Evolutionary conservation across 2,888 invertebrate species (phyloP), one percentile per base, ranked within the genome.

Genomic region (Platycnemis pennipes): DNA sequence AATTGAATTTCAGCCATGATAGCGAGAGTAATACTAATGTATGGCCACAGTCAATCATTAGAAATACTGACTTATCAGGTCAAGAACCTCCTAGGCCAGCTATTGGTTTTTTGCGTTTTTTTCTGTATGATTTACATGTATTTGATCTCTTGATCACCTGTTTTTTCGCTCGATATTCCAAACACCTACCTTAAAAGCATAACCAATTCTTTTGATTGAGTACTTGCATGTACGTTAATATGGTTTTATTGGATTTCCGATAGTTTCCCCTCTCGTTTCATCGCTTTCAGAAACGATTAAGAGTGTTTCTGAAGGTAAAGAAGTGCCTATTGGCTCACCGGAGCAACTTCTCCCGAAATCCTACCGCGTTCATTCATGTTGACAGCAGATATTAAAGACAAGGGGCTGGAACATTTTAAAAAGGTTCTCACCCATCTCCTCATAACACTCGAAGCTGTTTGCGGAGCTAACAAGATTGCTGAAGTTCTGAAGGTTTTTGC

Each of bases 401-500:
- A 56, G 88, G 37, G 37, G 88, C 31, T 26, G 37, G 89, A 89
- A 42, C 56, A 42, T 89, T 89, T 89, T 89, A 89, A 56, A 89
- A 89, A 89, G 89, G 56, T 89, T 89, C 56, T 42, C 89, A 37
- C 89, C 53, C 53, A 56, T 88, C 88, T 88, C 31, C 88, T 88
- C 88, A 37, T 88, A 88, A 88, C 49, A 31, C 49, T 89, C 89
- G 89, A 56, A 53, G 56, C 89, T 89, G 89, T 89, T 89, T 89
- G 89, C 89, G 16, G 89, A 89, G 89, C 89, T 89, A 89, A 89
- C 56, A 89, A 89, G 89, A 89, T 89, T 89, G 53, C 89, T 56
- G 89, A 89, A 89, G 89, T 89, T 89, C 89, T 89, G 89, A 89
- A 89, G 89, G 56, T 89, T 89, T 89, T 53, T 89, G 89, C 89